Evolutionary conservation across 2,113 vertebrate species (phyloP).

Genomic region (Indri indri): DNA sequence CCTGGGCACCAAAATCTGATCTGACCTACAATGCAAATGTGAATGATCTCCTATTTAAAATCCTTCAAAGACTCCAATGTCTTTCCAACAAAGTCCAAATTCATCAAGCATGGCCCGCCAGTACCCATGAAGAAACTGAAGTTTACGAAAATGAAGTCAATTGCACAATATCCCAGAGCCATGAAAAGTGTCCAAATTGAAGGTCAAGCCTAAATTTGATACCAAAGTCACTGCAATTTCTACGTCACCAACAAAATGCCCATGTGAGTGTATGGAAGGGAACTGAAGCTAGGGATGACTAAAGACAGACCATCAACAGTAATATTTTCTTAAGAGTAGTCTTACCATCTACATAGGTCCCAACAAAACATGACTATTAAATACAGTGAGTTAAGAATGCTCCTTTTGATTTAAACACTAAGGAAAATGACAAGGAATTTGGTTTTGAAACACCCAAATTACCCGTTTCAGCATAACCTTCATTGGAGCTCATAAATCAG

Average conservation of each 20-base stretch:
- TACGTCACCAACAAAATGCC: not conserved
- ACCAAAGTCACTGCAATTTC: not conserved
- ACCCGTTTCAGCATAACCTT: constrained; percentile 41
- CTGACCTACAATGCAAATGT: not conserved
- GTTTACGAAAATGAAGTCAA: not conserved
- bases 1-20: not conserved
- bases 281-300: not conserved
- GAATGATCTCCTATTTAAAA: not conserved
- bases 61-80: not conserved
- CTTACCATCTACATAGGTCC: not conserved
- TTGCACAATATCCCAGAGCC: not conserved
- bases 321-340: not conserved
- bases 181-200: not conserved
- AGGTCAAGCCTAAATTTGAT: not conserved
- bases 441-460: constrained; percentile 59
- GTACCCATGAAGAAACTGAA: not conserved
- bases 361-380: constrained; percentile 7
- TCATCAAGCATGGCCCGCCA: not conserved
- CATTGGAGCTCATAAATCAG: constrained; percentile 47
- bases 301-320: not conserved
- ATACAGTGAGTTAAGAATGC: not conserved
- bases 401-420: constrained; percentile 8
- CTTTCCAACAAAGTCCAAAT: not conserved
- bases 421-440: constrained; percentile 58
- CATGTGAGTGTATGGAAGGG: not conserved